Evolutionary conservation across 2,797 vertebrate genomes (phyloP).

Genomic region (Coluber constrictor): DNA sequence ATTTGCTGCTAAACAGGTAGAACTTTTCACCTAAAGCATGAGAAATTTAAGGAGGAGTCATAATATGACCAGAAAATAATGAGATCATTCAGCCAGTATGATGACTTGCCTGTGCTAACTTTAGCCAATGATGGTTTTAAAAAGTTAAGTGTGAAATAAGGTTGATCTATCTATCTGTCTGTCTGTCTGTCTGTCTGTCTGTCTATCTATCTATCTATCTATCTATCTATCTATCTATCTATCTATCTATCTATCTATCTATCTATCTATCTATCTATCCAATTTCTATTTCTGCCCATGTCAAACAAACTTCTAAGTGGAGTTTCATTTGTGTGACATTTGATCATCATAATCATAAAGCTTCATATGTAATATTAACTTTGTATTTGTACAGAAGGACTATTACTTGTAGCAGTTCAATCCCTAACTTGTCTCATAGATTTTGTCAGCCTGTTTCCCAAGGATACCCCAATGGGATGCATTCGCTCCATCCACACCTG

Average conservation of each 20-base stretch:
- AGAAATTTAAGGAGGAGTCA: neutral
- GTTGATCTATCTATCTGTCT: neutral
- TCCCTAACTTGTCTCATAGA: slow-evolving; percentile 39
- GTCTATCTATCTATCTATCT: too few species aligned
- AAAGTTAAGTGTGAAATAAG: neutral
- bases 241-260: too few species aligned
- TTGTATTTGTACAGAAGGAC: slow-evolving; percentile 47
- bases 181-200: too few species aligned
- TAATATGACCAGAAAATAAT: neutral
- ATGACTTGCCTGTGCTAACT: neutral
- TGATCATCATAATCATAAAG: neutral
- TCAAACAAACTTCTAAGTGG: neutral
- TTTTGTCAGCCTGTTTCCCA: neutral
- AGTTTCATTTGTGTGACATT: neutral
- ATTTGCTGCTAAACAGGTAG: neutral
- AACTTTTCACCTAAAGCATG: neutral
- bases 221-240: too few species aligned
- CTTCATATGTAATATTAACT: neutral
- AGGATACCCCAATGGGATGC: neutral
- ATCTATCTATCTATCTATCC: too few species aligned
- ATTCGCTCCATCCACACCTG: slow-evolving; percentile 46
- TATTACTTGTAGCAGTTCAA: slow-evolving; percentile 46
- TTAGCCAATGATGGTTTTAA: neutral
- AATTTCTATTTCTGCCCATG: neutral
- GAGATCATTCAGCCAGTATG: neutral